Evolutionary conservation across 2,888 invertebrate genomes (phyloP).

Genomic region (Unio pictorum): DNA sequence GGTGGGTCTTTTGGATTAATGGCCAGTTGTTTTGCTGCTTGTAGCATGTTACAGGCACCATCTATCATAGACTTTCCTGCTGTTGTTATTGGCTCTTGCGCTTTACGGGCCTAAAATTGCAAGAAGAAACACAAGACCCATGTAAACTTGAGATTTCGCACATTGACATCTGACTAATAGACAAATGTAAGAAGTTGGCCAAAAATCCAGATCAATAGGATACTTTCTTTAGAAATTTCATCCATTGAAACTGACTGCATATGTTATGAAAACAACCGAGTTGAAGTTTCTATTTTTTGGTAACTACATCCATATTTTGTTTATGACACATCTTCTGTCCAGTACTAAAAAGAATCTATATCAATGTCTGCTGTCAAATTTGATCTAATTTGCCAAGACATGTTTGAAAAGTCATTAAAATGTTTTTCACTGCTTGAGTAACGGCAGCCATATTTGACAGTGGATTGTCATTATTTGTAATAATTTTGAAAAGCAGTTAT

Average conservation of each 20-base stretch:
- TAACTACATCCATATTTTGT: too few relatives aligned
- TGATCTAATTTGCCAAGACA: not conserved
- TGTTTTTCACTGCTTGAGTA: too few relatives aligned
- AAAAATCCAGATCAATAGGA: not conserved
- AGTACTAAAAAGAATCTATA: too few relatives aligned
- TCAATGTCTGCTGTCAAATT: too few relatives aligned
- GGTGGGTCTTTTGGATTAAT: conserved; percentile 91
- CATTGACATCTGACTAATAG: not conserved
- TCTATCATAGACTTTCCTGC: conserved; percentile 86
- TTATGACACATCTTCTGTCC: too few relatives aligned
- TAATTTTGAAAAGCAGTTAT: too few relatives aligned
- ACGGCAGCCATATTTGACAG: too few relatives aligned
- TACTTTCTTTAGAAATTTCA: not conserved
- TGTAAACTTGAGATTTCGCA: conserved; percentile 1
- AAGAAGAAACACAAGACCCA: not conserved
- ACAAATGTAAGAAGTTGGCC: not conserved
- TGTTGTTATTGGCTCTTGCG: conserved; percentile 89
- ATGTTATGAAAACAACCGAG: too few relatives aligned
- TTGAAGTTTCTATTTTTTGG: too few relatives aligned
- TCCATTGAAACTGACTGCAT: not conserved
- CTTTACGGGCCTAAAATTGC: conserved; percentile 77
- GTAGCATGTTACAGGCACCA: conserved; percentile 91
- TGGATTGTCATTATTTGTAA: too few relatives aligned
- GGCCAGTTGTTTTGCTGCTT: conserved; percentile 90
- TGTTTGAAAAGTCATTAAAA: not conserved